A percentile compares a stretch with the other conserved stretches of the same genome.
phyloP scores from a whole-genome alignment of 1,140 invertebrate genomes.

The Plectrocnemia conspersa region DNA sequence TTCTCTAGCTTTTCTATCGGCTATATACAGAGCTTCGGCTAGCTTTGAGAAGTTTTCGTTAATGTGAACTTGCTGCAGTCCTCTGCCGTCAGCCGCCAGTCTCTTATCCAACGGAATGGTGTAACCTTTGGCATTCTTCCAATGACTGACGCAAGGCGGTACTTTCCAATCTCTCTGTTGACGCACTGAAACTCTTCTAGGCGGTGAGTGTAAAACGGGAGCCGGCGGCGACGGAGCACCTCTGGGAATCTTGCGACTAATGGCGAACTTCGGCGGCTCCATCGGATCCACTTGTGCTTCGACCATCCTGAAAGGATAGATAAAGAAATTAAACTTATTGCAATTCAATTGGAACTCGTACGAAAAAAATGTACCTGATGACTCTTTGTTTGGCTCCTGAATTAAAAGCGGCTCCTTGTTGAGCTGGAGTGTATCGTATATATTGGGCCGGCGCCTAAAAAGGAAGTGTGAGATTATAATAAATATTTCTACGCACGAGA shows the following conservation, averaged over 20 bases:
- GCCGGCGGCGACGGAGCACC: constrained; percentile 98
- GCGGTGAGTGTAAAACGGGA: constrained; percentile 93
- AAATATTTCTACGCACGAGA: too few species aligned
- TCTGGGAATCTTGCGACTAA: constrained; percentile 93
- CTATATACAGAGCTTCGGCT: constrained; percentile 95
- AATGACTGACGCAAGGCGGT: constrained; percentile 98
- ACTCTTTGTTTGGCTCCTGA: constrained; percentile 97
- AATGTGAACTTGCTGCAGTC: constrained; percentile 94
- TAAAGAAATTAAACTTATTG: constrained; percentile 6
- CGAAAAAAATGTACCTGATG: constrained; percentile 59
- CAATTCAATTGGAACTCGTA: constrained; percentile 1
- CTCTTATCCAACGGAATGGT: constrained; percentile 98
- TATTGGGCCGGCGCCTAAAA: constrained; percentile 83
- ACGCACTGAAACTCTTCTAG: constrained; percentile 94
- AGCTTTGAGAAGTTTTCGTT: constrained; percentile 99
- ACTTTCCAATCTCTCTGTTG: constrained; percentile 99
- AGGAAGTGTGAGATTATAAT: constrained; percentile 35
- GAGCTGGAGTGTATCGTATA: constrained; percentile 95
- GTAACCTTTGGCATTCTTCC: constrained; percentile 99
- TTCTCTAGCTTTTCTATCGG: constrained; percentile 94
- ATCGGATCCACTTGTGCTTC: constrained; percentile 83
- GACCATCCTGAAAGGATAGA: constrained; percentile 43
- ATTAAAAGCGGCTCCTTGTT: constrained; percentile 92
- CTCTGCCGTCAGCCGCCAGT: constrained; percentile 94
- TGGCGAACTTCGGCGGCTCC: constrained; percentile 97